Conservation (phyloP, 2,888 invertebrate species). For the Sinodicranocentrus sp. region DNA sequence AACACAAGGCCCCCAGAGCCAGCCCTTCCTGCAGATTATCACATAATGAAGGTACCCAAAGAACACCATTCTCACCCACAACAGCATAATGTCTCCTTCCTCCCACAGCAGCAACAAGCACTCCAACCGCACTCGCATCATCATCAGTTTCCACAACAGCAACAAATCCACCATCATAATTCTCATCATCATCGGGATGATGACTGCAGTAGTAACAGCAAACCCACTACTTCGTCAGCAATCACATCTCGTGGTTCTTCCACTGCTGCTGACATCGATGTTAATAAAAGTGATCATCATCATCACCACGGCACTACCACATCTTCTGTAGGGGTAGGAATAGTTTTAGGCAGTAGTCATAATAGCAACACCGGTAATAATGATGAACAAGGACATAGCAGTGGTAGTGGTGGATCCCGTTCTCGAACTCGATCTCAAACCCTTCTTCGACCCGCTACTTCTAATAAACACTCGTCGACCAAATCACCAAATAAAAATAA, state of each 20-base stretch:
- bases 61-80: slow-evolving; percentile 41
- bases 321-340: slow-evolving; percentile 39
- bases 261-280: slow-evolving; percentile 39
- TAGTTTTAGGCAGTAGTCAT: slow-evolving; percentile 42
- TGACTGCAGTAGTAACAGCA: slow-evolving; percentile 25
- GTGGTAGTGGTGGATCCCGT: slow-evolving; percentile 36
- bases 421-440: slow-evolving; percentile 58
- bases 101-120: slow-evolving; percentile 63
- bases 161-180: slow-evolving; percentile 47
- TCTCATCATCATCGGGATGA: slow-evolving; percentile 9
- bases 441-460: slow-evolving; percentile 30
- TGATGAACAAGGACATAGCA: slow-evolving; percentile 46
- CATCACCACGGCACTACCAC: slow-evolving; percentile 20
- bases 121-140: slow-evolving; percentile 41
- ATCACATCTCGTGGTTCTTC: slow-evolving; percentile 36
- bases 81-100: slow-evolving; percentile 62
- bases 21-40: slow-evolving; percentile 75
- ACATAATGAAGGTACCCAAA: slow-evolving; percentile 76
- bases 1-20: slow-evolving; percentile 75
- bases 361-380: slow-evolving; percentile 31
- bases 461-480: slow-evolving; percentile 57
- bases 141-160: slow-evolving; percentile 51
- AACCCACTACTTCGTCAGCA: slow-evolving; percentile 2
- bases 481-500: slow-evolving; percentile 59
- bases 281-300: slow-evolving; percentile 51